phyloP scores from a whole-genome alignment of 2,888 invertebrate genomes.

The Lumbricus terrestris region DNA sequence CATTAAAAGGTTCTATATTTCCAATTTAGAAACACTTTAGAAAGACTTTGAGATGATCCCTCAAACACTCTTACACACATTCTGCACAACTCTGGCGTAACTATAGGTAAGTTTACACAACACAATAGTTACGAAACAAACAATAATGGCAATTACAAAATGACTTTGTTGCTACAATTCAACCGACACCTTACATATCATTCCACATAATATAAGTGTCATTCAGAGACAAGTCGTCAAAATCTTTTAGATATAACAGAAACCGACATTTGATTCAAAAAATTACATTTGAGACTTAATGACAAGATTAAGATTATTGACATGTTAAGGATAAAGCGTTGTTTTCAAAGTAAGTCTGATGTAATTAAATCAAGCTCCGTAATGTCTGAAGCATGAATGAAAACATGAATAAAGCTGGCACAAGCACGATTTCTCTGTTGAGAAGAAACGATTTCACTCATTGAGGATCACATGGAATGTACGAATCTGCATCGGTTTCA shows the following conservation, averaged over 20 bases:
- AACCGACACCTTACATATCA: not conserved
- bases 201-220: not conserved
- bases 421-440: not conserved
- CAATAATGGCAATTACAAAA: not conserved
- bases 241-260: not conserved
- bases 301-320: not conserved
- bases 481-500: constrained; percentile 56
- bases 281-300: not conserved
- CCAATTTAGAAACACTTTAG: too few species aligned
- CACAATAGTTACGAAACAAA: not conserved
- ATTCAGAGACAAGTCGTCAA: not conserved
- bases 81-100: too few species aligned
- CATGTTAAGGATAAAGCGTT: not conserved
- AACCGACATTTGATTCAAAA: not conserved
- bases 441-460: not conserved
- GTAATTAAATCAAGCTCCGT: not conserved
- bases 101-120: not conserved
- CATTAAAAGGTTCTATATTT: too few species aligned
- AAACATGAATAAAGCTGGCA: not conserved
- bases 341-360: not conserved
- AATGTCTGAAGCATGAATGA: not conserved
- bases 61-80: too few species aligned
- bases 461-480: constrained; percentile 47
- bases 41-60: too few species aligned
- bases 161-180: not conserved